Conservation (phyloP, 2,888 invertebrate genomes). For the Oscheius sp. region DNA sequence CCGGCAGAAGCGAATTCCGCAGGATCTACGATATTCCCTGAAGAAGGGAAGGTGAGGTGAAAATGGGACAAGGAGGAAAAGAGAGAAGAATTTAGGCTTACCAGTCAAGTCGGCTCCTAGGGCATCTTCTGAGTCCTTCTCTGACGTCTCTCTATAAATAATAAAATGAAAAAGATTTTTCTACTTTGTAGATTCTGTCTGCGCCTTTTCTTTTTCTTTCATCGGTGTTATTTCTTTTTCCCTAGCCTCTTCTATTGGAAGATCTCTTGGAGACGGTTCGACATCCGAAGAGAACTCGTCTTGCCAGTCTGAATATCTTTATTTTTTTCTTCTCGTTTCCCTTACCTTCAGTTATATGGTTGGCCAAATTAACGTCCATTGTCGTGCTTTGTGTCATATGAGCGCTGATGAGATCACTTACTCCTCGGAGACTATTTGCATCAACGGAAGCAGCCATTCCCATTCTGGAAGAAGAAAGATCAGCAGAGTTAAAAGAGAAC, state of each 20-base stretch:
- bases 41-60: conserved; percentile 57
- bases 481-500: background rate
- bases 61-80: background rate
- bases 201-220: background rate
- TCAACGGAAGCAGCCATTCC: conserved; percentile 68
- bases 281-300: conserved; percentile 67
- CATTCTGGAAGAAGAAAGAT: conserved; percentile 33
- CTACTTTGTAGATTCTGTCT: background rate
- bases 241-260: conserved; percentile 25
- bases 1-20: conserved; percentile 99
- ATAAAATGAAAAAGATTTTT: background rate
- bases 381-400: conserved; percentile 69
- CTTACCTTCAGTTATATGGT: conserved; percentile 68
- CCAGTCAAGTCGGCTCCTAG: conserved; percentile 88
- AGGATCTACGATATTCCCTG: conserved; percentile 96
- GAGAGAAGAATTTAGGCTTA: conserved; percentile 70
- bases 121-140: conserved; percentile 76
- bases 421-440: conserved; percentile 66
- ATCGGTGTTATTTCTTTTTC: conserved; percentile 4
- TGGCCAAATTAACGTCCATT: conserved; percentile 68
- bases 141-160: too few species aligned
- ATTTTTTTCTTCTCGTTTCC: background rate
- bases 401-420: conserved; percentile 69
- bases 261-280: conserved; percentile 53
- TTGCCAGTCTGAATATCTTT: conserved; percentile 61